Base-by-base conservation (phyloP, 92 coral and sea anemone species). In the Porites rus region DNA sequence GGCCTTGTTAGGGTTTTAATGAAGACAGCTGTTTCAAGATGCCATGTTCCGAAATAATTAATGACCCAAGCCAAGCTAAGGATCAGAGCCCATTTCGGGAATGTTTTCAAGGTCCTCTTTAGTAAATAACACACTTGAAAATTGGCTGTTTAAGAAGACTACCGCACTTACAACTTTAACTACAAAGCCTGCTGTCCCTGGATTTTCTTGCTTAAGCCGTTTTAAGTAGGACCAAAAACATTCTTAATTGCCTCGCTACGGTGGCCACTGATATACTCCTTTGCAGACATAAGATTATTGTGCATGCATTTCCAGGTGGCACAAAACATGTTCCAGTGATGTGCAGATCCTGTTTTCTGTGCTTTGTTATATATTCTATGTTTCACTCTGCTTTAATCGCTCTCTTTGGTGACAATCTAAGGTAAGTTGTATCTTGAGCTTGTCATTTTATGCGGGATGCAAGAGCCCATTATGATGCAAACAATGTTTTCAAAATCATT, bases 381-480 rank as follows among this genome's bases (percentile, higher is more conserved):
- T 81, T 86, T 90, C 12, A 75, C 77, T 66, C 87, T 90, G 51
- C 59, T 21, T 76, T 80, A 80, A 17, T 88, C 77, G 63, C 84
- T 38, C 83, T 76, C 73, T 90, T 28, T 28, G 31, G 31, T 28
- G 31, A 28, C 31, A 28, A 28, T 86, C 91, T 91, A 91, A 24
- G 93, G 93, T 62, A 91, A 76, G 51, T 91, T 91, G 86, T 87
- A 78, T 43, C 94, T 74, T 28, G 89, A 77, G 54, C 89, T 82
- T 53, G 90, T 78, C 86, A 65, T 80, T 63, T 88, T 88, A 74
- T 79, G 81, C 13, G 89, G 89, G 58, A 87, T 88, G 53, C 73
- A 64, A 21, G 86, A 67, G 58, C 88, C 84, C 90, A 88, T 88
- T 54, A 80, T 88, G 77, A 54, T 69, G 63, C 79, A 77, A 63